Evolutionary conservation across 2,113 vertebrate genomes (phyloP).

Genomic region (Ochotona curzoniae): DNA sequence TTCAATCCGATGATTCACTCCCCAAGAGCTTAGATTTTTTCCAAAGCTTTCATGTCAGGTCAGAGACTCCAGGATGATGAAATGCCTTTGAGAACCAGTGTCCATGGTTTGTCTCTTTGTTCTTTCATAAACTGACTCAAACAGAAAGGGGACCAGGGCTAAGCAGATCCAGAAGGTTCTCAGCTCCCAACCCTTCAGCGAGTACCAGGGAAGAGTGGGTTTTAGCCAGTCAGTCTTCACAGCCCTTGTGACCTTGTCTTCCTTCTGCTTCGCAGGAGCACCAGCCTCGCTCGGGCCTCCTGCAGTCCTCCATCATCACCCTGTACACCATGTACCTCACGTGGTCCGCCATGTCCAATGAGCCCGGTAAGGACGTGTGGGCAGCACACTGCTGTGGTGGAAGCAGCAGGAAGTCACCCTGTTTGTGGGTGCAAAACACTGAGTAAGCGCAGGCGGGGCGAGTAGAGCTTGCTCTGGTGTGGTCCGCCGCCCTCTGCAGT

Average conservation of each 20-base stretch:
- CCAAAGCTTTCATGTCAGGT: not conserved
- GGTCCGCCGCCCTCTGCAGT: not conserved
- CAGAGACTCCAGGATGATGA: not conserved
- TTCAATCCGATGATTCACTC: too few relatives aligned
- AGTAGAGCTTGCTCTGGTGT: not conserved
- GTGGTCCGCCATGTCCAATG: constrained; percentile 97
- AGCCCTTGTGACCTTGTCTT: not conserved
- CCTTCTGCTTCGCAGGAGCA: constrained; percentile 87
- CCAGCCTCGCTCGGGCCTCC: constrained; percentile 93
- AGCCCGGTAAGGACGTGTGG: constrained; percentile 90
- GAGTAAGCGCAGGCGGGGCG: not conserved
- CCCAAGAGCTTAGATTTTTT: too few relatives aligned
- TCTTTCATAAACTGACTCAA: not conserved
- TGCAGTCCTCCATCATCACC: constrained; percentile 96
- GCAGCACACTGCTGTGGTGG: not conserved
- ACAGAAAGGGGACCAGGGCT: not conserved
- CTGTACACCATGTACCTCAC: constrained; percentile 96
- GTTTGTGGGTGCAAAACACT: not conserved
- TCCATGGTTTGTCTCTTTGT: not conserved
- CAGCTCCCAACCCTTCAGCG: not conserved
- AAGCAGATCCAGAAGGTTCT: not conserved
- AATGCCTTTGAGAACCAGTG: not conserved
- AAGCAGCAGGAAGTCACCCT: not conserved
- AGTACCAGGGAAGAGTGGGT: not conserved
- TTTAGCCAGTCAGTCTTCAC: not conserved